Evolutionary conservation across 1,140 invertebrate genomes (phyloP), one percentile per base, ranked within the genome.

Genomic region (Brachionus plicatilis): DNA sequence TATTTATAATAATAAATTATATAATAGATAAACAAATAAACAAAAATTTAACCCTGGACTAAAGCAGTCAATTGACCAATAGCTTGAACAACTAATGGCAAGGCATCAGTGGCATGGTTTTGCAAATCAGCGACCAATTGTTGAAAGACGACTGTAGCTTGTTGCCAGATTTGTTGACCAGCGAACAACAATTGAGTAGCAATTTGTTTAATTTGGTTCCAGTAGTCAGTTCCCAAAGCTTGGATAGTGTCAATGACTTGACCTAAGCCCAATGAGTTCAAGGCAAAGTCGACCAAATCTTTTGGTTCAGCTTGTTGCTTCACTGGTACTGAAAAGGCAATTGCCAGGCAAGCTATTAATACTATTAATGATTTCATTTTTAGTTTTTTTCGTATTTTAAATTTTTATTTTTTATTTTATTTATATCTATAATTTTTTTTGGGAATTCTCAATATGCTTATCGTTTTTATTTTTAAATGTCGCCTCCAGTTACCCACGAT

Each of bases 21-120:
- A n/a, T n/a, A n/a, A n/a, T n/a, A n/a, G n/a, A n/a, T n/a, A n/a
- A n/a, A n/a, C n/a, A n/a, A n/a, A n/a, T n/a, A n/a, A n/a, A n/a
- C n/a, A n/a, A n/a, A n/a, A n/a, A 24, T 24, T 24, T 24, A 24
- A 24, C 24, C 24, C 1, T 24, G 24, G 1, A 24, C 24, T 1
- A 24, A 24, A 24, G 24, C 24, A 24, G 24, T 24, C 37, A 75
- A 45, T 75, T 75, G 70, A 24, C 33, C 33, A 56, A 80, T 41
- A 6, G 47, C 47, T 65, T 80, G 43, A 80, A 43, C 43, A 45
- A 78, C 75, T 47, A 78, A 50, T 50, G 43, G 43, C 29, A 56
- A 29, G 37, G 75, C 75, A 56, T 78, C 50, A 56, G 33, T 45
- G n/a, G 50, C 75, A n/a, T 78, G 75, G 75, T 78, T 78, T 47